Evolutionary conservation across 1,140 invertebrate genomes (phyloP).

Genomic region (Onthophagus taurus): DNA sequence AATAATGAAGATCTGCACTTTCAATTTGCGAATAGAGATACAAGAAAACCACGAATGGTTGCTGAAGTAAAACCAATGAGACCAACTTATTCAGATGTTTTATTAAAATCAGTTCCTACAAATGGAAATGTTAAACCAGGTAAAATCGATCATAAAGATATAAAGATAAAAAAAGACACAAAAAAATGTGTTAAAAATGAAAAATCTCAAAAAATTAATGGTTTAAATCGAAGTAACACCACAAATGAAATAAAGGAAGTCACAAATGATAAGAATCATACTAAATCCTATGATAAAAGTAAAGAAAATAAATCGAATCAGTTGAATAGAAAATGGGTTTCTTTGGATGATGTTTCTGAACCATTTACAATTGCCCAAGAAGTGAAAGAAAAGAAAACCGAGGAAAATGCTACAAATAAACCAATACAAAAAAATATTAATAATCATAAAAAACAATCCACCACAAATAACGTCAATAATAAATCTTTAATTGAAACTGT

Average conservation of each 20-base stretch:
- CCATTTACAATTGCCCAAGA: conserved; percentile 33
- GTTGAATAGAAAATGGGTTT: conserved; percentile 46
- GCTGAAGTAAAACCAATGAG: conserved; percentile 79
- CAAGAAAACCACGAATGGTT: conserved; percentile 61
- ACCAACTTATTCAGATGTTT: conserved; percentile 71
- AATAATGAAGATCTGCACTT: conserved; percentile 19
- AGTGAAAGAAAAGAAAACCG: conserved; percentile 33
- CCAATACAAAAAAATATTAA: conserved; percentile 31
- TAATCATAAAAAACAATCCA: conserved; percentile 36
- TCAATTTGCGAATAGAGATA: conserved; percentile 38
- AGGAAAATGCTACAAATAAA: conserved; percentile 42
- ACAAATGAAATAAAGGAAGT: conserved; percentile 34
- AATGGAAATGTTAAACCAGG: conserved; percentile 37
- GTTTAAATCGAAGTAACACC: conserved; percentile 28
- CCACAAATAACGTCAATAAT: conserved; percentile 30
- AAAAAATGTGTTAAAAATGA: conserved; percentile 37
- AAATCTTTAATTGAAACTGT: no score
- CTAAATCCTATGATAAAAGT: conserved; percentile 22
- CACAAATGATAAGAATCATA: conserved; percentile 23
- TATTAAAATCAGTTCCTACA: conserved; percentile 53
- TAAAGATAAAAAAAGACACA: conserved; percentile 37
- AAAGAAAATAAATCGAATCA: conserved; percentile 34
- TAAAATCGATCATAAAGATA: conserved; percentile 40
- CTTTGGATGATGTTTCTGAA: conserved; percentile 45
- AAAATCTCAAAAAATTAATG: conserved; percentile 41